phyloP scores from a whole-genome alignment of 2,797 vertebrate species.

The Silurus aristotelis region DNA sequence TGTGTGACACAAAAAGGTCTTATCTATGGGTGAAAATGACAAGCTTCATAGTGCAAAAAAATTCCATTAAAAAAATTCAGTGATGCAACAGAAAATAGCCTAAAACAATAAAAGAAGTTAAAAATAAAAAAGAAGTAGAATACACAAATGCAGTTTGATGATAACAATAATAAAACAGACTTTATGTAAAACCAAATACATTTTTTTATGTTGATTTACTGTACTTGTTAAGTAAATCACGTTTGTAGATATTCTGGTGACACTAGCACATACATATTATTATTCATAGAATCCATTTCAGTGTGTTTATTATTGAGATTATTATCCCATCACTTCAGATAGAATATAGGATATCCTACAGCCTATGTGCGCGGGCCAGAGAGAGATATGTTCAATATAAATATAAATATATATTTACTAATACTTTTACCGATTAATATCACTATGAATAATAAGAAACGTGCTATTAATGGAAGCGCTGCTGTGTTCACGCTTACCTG shows the following conservation, averaged over 20 bases:
- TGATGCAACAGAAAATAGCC: not conserved
- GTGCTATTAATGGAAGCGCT: not conserved
- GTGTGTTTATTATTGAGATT: not conserved
- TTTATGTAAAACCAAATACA: too few species aligned
- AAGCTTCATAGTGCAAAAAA: not conserved
- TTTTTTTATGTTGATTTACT: not conserved
- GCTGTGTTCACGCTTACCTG: slow-evolving; percentile 34
- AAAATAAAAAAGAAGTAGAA: too few species aligned
- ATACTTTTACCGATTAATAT: not conserved
- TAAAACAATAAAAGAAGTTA: too few species aligned
- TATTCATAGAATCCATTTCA: too few species aligned
- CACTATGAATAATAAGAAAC: not conserved
- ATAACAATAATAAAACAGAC: too few species aligned
- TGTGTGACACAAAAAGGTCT: not conserved
- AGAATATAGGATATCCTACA: not conserved
- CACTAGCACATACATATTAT: not conserved
- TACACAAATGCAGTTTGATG: too few species aligned
- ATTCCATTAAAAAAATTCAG: not conserved
- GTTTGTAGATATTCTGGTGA: not conserved
- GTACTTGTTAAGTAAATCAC: not conserved
- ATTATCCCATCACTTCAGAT: not conserved
- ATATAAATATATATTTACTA: too few species aligned
- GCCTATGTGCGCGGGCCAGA: not conserved
- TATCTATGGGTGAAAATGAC: slow-evolving; percentile 25
- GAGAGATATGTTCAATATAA: not conserved